Percentiles rank a stretch among this genome's conserved stretches.
Evolutionary conservation across 2,113 vertebrate species (phyloP).

Genomic region (Rhabdornis inornatus): DNA sequence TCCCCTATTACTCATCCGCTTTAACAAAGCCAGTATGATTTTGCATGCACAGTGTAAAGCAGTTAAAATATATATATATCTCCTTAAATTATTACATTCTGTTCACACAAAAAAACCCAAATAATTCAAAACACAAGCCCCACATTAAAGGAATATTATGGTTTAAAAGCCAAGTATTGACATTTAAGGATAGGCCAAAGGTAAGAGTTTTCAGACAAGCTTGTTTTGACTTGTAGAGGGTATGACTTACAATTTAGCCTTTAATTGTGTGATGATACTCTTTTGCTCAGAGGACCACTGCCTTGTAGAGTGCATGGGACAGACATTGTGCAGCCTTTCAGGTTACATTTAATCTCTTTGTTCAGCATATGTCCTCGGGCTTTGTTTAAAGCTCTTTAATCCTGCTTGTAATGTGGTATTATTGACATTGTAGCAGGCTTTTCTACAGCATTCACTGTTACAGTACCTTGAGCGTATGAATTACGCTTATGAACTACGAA

Average conservation of each 20-base stretch:
- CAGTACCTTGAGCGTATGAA: neutral
- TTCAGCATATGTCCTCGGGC: neutral
- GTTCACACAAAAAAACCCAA: neutral
- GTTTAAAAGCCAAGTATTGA: neutral
- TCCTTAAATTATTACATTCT: neutral
- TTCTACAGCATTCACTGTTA: neutral
- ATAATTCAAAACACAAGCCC: neutral
- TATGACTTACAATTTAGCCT: neutral
- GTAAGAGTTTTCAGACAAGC: neutral
- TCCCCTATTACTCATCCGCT: neutral
- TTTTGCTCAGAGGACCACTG: neutral
- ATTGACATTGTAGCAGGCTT: neutral
- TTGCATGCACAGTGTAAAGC: neutral
- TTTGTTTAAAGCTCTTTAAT: constrained; percentile 28
- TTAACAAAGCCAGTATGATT: neutral
- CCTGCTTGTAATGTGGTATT: neutral
- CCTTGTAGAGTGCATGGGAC: neutral
- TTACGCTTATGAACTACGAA: too few species aligned
- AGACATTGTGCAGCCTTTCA: neutral
- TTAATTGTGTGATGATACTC: neutral
- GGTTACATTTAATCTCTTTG: neutral
- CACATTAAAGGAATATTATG: neutral
- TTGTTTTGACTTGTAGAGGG: neutral
- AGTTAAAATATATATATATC: neutral
- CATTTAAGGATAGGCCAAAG: neutral